Percentiles rank a stretch among this genome's conserved stretches.
Evolutionary conservation across 2,888 invertebrate genomes (phyloP).

Genomic region (Mimachlamys varia): DNA sequence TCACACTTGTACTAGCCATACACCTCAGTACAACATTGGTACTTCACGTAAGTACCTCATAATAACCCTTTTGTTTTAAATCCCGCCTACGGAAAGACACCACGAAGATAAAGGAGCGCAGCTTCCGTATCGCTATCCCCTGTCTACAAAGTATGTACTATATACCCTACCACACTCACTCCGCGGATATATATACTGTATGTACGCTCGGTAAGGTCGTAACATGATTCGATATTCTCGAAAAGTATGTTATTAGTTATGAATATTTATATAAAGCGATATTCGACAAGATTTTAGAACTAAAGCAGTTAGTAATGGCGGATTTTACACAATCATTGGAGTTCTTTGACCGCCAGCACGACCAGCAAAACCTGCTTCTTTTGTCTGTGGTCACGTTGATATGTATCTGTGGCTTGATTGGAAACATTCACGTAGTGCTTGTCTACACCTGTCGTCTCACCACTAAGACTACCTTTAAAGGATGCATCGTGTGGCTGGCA

Average conservation of each 20-base stretch:
- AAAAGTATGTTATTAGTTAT: no score
- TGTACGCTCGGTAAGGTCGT: background rate
- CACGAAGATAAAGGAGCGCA: background rate
- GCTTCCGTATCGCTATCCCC: background rate
- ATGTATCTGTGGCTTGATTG: background rate
- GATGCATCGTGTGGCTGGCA: slow-evolving; percentile 10
- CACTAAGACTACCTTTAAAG: background rate
- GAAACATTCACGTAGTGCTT: background rate
- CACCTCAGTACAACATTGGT: background rate
- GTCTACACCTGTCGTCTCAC: slow-evolving; percentile 5
- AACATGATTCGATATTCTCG: no score
- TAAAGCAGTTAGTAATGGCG: background rate
- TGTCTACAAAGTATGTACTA: background rate
- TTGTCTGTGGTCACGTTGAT: background rate
- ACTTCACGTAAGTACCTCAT: background rate
- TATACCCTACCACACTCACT: background rate
- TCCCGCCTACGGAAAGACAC: slow-evolving; percentile 1
- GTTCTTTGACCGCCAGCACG: background rate
- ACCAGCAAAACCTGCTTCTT: background rate
- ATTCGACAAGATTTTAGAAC: background rate
- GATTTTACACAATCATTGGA: background rate
- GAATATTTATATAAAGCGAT: no score
- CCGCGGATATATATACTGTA: background rate
- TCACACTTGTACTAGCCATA: background rate
- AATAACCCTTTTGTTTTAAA: background rate